phyloP scores from a whole-genome alignment of 2,113 vertebrate species.

The Butastur rufipennis region DNA sequence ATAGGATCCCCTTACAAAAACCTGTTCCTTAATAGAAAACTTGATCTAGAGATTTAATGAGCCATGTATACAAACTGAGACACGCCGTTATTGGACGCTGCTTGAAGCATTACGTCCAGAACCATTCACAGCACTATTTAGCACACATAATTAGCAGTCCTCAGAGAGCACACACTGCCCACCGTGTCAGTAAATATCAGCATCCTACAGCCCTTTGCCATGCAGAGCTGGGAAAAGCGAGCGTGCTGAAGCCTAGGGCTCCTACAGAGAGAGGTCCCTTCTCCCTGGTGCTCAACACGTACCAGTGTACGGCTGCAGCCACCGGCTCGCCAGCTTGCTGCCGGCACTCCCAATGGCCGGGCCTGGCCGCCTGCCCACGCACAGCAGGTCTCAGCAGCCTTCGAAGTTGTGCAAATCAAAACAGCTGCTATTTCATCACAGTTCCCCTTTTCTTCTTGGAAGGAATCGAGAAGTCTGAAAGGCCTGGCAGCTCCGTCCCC shows the following conservation, averaged over 20 bases:
- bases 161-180: background rate
- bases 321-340: accelerated
- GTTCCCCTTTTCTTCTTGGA: background rate
- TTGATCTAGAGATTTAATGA: background rate
- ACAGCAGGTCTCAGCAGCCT: background rate
- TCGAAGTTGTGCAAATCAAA: accelerated
- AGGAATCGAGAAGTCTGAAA: background rate
- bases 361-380: accelerated
- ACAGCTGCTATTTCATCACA: accelerated
- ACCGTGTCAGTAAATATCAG: accelerated
- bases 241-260: accelerated
- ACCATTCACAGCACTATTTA: background rate
- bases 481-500: background rate
- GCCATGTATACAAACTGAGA: background rate
- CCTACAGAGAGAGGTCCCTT: background rate
- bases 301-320: accelerated
- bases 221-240: accelerated
- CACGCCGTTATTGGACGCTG: background rate
- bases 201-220: background rate
- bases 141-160: background rate
- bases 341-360: accelerated
- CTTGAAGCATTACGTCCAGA: accelerated
- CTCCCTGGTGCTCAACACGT: accelerated
- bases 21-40: background rate
- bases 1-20: background rate